Base-by-base conservation (phyloP, 2,113 vertebrate species). In the Paraplagusia blochii region DNA sequence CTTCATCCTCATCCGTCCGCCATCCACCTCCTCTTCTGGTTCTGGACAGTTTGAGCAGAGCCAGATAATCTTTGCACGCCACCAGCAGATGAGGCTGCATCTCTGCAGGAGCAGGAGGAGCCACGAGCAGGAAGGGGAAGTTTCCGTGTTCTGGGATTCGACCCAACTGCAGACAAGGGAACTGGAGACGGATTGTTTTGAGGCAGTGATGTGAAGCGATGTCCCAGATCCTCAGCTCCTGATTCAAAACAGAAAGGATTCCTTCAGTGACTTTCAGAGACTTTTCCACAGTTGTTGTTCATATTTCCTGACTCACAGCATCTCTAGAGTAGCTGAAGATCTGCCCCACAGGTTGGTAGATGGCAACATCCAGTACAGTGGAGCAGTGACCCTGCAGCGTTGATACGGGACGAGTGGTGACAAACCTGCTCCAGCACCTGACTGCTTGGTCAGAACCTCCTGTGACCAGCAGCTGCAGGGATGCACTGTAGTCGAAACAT, bases 321-420 rank as follows among this genome's bases (percentile, higher is more conserved):
- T 81, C 76, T 75, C 79, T 87, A 35, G 84, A 81, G 63, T 78
- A 82, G 76, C 85, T 90, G 76, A 86, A 76, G 51, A 80, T 11
- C 47, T 72, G 76, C 1, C 53, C n/a, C 11, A 62, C 70, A 40
- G 59, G 51, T 61, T 81, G 69, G 33, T 66, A 83, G 47, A 76
- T 44, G 5, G 44, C 62, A 9, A 76, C 63, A 63, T 86, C 87
- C 42, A 76, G 45, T 12, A 82, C 44, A 1, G 65, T 42, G n/a
- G 64, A 53, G 16, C 11, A 17, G 61, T 82, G 81, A 57, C 82
- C 84, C 2, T 1, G 61, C 46, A 91, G 72, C 13, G 53, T 42
- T 1, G 76, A 40, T 0, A 77, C 64, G 2, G 79, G 86, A 18
- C 58, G 65, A 9, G 48, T 18, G 35, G 84, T 69, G 45, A 78